Percentiles rank a stretch among this genome's conserved stretches.
Evolutionary conservation across 2,888 invertebrate genomes (phyloP).

Genomic region (Hypomecis atomaria): DNA sequence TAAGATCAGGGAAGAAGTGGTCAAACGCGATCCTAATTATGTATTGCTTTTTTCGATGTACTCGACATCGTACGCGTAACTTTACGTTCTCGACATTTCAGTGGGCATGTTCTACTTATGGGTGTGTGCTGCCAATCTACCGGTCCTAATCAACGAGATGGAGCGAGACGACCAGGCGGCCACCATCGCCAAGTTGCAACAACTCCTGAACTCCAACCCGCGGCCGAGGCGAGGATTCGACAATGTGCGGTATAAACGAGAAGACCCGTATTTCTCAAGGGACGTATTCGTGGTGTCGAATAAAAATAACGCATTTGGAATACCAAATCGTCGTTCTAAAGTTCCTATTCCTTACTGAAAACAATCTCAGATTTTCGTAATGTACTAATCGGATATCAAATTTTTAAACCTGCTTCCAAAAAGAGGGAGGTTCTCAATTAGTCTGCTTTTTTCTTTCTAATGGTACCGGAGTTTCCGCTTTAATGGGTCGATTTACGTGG

Average conservation of each 20-base stretch:
- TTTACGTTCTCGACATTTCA: conserved; percentile 44
- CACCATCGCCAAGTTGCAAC: conserved; percentile 63
- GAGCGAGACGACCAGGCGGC: conserved; percentile 70
- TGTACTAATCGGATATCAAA: too few species aligned
- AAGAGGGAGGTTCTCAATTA: too few species aligned
- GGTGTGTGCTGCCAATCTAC: conserved; percentile 74
- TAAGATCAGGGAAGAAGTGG: too few species aligned
- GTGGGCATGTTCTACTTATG: conserved; percentile 79
- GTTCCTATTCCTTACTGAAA: conserved; percentile 29
- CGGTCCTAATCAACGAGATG: conserved; percentile 73
- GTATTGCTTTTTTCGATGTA: too few species aligned
- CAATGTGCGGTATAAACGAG: conserved; percentile 23
- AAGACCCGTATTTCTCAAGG: conserved; percentile 29
- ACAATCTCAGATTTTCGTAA: not conserved
- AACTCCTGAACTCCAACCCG: conserved; percentile 57
- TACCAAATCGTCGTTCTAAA: conserved; percentile 22
- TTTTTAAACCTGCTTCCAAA: too few species aligned
- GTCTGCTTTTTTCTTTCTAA: too few species aligned
- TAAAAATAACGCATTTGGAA: conserved; percentile 29
- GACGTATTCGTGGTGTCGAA: conserved; percentile 42
- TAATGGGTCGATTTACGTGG: too few species aligned
- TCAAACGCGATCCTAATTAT: too few species aligned
- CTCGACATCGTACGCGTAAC: too few species aligned
- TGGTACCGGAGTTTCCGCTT: too few species aligned
- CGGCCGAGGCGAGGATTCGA: conserved; percentile 20